Evolutionary conservation across 2,113 vertebrate genomes (phyloP).

Genomic region (Nematolebias whitei): DNA sequence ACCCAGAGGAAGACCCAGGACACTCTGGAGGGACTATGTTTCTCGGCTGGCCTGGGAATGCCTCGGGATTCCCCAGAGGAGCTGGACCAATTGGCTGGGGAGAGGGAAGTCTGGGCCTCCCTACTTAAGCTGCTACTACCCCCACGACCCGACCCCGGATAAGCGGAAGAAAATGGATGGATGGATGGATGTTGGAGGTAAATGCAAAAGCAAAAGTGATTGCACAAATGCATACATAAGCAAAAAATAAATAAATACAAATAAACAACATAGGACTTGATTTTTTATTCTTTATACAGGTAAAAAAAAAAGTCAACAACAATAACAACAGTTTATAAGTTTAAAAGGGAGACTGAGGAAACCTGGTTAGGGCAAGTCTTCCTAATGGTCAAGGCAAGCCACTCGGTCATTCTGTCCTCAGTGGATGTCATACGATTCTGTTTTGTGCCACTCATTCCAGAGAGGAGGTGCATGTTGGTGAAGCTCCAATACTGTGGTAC

Average conservation of each 20-base stretch:
- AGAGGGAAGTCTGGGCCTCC: no score
- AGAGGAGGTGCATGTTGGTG: constrained; percentile 42
- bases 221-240: not conserved
- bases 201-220: not conserved
- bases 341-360: not conserved
- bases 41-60: no score
- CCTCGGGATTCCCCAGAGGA: no score
- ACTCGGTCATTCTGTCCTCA: constrained; percentile 31
- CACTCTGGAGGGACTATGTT: no score
- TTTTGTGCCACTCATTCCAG: constrained; percentile 34
- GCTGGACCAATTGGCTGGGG: no score
- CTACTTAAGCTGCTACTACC: no score
- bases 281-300: not conserved
- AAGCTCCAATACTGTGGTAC: constrained; percentile 53
- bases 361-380: constrained; percentile 21
- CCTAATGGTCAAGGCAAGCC: constrained; percentile 26
- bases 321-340: no score
- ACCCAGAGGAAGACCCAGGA: no score
- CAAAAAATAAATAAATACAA: constrained; percentile 5
- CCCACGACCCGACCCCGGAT: no score
- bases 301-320: not conserved
- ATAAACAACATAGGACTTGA: constrained; percentile 1
- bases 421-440: constrained; percentile 53
- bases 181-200: not conserved
- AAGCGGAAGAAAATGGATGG: no score